phyloP scores from a whole-genome alignment of 1,140 invertebrate genomes.

The Hermetia illucens region DNA sequence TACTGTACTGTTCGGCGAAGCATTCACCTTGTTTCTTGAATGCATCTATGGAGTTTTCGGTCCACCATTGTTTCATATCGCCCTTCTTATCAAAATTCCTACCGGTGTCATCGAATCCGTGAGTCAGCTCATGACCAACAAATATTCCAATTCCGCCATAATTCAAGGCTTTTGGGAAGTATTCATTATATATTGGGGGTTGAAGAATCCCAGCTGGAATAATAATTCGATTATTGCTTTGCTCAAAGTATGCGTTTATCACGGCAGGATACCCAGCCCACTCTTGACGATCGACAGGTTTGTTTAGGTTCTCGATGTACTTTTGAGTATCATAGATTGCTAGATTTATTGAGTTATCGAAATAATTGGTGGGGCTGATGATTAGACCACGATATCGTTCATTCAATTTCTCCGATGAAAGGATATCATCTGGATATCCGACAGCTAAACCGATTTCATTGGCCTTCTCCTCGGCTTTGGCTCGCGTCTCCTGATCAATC shows the following conservation, averaged over 20 bases:
- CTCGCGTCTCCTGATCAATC: not conserved
- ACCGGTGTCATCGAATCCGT: slow-evolving; percentile 49
- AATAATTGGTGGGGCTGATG: no score
- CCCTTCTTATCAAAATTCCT: slow-evolving; percentile 66
- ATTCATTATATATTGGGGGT: slow-evolving; percentile 19
- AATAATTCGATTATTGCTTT: no score
- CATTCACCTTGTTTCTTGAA: slow-evolving; percentile 64
- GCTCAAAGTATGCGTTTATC: no score
- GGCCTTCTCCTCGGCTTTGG: not conserved
- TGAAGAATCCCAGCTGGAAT: slow-evolving; percentile 30
- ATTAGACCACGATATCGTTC: no score
- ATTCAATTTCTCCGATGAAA: no score
- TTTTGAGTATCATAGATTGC: no score
- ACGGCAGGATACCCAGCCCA: no score
- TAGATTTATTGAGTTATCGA: no score
- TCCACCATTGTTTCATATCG: slow-evolving; percentile 73
- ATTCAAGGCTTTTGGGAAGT: slow-evolving; percentile 20
- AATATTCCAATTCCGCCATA: slow-evolving; percentile 51
- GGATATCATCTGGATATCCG: not conserved
- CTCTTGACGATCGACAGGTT: no score
- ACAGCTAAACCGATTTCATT: not conserved
- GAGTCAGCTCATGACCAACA: slow-evolving; percentile 56
- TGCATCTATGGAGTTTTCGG: slow-evolving; percentile 42
- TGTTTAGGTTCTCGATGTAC: no score
- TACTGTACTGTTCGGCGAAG: slow-evolving; percentile 74